These are phyloP conservation scores for Tetramorium bicarinatum DNA, from an alignment of 2,888 invertebrate species.

Conservation along the genomic window DNA sequence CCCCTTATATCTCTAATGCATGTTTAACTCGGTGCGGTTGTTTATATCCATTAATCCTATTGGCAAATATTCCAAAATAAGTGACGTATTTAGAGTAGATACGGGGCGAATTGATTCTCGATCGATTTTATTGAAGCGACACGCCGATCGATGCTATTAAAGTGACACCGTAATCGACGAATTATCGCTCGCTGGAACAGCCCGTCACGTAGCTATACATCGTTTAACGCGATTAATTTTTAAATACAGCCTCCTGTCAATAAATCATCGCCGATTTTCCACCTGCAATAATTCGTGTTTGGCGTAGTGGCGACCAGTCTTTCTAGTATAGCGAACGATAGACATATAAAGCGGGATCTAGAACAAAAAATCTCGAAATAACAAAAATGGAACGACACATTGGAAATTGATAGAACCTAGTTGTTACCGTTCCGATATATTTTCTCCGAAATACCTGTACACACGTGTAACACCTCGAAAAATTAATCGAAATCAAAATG, in stretches of 20 bases:
- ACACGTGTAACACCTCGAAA: neutral
- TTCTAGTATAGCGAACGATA: neutral
- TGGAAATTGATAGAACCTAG: conserved; percentile 6
- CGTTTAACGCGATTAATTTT: conserved; percentile 26
- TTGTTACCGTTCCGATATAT: neutral
- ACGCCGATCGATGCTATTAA: conserved; percentile 25
- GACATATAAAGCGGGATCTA: neutral
- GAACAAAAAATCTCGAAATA: conserved; percentile 28
- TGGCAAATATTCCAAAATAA: conserved; percentile 42
- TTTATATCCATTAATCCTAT: conserved; percentile 51
- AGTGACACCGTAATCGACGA: conserved; percentile 31
- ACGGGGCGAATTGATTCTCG: neutral
- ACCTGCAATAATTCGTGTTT: conserved; percentile 7
- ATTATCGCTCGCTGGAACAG: neutral
- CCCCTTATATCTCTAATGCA: conserved; percentile 26
- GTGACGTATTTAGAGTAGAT: conserved; percentile 8
- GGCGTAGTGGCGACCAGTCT: neutral
- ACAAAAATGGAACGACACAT: neutral
- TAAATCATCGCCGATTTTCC: conserved; percentile 26
- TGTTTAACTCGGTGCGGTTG: conserved; percentile 44
- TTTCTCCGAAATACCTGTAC: neutral
- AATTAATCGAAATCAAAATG: conserved; percentile 17
- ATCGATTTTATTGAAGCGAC: conserved; percentile 42
- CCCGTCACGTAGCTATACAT: neutral
- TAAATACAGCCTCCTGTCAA: conserved; percentile 4